phyloP scores from a whole-genome alignment of 1,140 invertebrate genomes.

The Diachasmimorpha longicaudata region DNA sequence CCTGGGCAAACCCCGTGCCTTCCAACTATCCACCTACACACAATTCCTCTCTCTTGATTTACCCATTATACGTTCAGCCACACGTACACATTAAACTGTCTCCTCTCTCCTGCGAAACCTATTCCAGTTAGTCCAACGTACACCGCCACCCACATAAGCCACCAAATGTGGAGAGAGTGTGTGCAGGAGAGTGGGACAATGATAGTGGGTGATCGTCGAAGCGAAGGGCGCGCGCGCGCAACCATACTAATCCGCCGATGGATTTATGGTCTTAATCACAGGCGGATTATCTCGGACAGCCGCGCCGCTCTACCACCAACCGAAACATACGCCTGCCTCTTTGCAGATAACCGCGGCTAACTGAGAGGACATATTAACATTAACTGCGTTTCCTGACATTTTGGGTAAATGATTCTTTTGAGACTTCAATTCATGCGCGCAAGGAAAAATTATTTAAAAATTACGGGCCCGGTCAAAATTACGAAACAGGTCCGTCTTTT shows the following conservation, averaged over 20 bases:
- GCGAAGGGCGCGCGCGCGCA: conserved; percentile 43
- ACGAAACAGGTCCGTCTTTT: background rate
- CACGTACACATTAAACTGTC: background rate
- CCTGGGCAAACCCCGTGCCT: background rate
- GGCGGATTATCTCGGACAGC: conserved; percentile 66
- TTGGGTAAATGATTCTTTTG: background rate
- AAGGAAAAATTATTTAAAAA: too few species aligned
- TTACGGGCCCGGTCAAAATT: too few species aligned
- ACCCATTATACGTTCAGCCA: background rate
- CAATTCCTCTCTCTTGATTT: conserved; percentile 9
- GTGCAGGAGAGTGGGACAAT: background rate
- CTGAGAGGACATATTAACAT: background rate
- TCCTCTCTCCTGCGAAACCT: background rate
- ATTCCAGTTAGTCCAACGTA: background rate
- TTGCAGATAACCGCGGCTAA: conserved; percentile 56
- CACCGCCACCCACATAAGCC: background rate
- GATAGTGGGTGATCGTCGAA: background rate
- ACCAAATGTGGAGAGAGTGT: conserved; percentile 20
- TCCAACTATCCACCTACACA: background rate
- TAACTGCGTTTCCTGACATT: conserved; percentile 20
- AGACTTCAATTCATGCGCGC: background rate
- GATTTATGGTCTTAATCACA: conserved; percentile 72
- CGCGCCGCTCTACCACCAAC: conserved; percentile 52
- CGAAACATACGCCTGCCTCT: conserved; percentile 61
- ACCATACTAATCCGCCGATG: conserved; percentile 64